These are phyloP conservation scores for Amphiura filiformis DNA, from an alignment of 35 echinoderm and acorn worm genomes.

Conservation along the genomic window DNA sequence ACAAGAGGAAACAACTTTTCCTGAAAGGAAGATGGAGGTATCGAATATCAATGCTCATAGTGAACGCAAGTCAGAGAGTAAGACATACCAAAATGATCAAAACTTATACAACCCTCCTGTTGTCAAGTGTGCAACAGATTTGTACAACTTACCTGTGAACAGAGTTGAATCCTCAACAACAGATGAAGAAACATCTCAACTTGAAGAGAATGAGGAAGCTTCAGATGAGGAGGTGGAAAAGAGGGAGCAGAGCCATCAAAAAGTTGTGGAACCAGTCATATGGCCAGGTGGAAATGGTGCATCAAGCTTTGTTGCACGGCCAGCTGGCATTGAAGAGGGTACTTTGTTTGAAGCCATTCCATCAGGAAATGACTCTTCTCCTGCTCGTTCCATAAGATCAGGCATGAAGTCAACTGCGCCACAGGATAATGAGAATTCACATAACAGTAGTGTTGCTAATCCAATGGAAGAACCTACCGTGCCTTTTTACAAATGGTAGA, in stretches of 20 bases:
- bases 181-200: background rate
- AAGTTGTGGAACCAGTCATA: background rate
- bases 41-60: background rate
- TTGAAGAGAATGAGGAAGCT: background rate
- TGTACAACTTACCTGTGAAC: background rate
- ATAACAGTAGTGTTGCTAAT: no score
- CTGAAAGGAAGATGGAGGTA: background rate
- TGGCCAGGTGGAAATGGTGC: background rate
- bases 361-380: background rate
- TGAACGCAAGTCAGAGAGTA: background rate
- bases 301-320: background rate
- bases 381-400: background rate
- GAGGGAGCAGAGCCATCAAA: background rate
- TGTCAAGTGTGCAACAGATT: background rate
- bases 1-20: background rate
- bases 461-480: no score
- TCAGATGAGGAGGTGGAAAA: background rate
- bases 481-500: no score
- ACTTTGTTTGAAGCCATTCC: background rate
- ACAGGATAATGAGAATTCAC: no score
- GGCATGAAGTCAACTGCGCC: background rate
- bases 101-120: background rate
- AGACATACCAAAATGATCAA: background rate
- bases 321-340: background rate
- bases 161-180: background rate